Percentiles rank a stretch among this genome's conserved stretches.
phyloP scores from a whole-genome alignment of 1,140 invertebrate genomes.

The Leptinotarsa undecemlineata region DNA sequence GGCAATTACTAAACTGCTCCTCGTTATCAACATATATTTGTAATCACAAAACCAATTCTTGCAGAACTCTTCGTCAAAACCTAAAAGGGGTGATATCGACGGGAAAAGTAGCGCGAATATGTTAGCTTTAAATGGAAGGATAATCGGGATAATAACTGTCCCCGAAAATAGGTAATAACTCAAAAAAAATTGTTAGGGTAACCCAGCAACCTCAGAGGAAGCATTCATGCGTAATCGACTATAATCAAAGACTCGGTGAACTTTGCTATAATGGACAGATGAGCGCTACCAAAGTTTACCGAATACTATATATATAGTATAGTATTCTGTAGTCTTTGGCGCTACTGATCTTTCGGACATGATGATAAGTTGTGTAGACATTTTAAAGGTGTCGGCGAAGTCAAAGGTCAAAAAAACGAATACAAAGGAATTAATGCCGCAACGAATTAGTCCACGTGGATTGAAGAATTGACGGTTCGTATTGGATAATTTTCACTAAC shows the following conservation, averaged over 20 bases:
- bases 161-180: slow-evolving; percentile 36
- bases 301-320: too few relatives aligned
- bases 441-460: too few relatives aligned
- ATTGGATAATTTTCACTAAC: too few relatives aligned
- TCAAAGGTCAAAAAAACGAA: too few relatives aligned
- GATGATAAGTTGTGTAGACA: too few relatives aligned
- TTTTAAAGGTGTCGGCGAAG: too few relatives aligned
- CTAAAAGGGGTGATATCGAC: slow-evolving; percentile 39
- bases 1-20: slow-evolving; percentile 21
- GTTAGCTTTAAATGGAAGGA: slow-evolving; percentile 49
- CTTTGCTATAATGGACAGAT: slow-evolving; percentile 50
- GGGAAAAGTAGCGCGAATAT: slow-evolving; percentile 38
- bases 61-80: slow-evolving; percentile 48
- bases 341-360: slow-evolving; percentile 50
- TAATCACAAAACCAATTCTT: slow-evolving; percentile 42
- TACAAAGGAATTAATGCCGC: too few relatives aligned
- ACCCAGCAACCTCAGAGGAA: slow-evolving; percentile 40
- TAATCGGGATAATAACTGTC: slow-evolving; percentile 45
- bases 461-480: too few relatives aligned
- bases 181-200: slow-evolving; percentile 35
- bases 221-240: slow-evolving; percentile 20
- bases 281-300: too few relatives aligned
- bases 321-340: too few relatives aligned
- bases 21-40: slow-evolving; percentile 13
- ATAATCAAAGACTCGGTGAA: slow-evolving; percentile 46